Evolutionary conservation across 2,888 invertebrate genomes (phyloP).

Genomic region (Caenorhabditis virilis): DNA sequence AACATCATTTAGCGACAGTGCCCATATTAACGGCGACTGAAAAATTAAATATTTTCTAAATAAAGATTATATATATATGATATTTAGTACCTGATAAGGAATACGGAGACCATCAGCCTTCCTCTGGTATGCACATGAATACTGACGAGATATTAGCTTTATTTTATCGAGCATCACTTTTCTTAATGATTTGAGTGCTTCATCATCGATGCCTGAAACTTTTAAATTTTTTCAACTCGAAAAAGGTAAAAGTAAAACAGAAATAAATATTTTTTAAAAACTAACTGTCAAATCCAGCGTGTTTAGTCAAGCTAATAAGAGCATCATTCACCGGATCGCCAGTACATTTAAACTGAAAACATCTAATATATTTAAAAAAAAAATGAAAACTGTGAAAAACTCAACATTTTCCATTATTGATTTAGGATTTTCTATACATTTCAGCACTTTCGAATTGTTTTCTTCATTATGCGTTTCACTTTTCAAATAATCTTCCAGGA

Average conservation of each 20-base stretch:
- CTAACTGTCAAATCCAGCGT: slow-evolving; percentile 18
- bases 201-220: slow-evolving; percentile 4
- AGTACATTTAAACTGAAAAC: no score
- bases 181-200: slow-evolving; percentile 3
- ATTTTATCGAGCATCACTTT: slow-evolving; percentile 6
- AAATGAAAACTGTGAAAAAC: neutral
- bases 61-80: neutral
- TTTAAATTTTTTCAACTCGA: neutral
- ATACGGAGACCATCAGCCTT: slow-evolving; percentile 17
- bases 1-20: neutral
- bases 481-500: neutral
- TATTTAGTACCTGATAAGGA: slow-evolving; percentile 13
- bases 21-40: slow-evolving; percentile 2
- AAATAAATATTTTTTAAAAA: slow-evolving; percentile 1
- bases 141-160: slow-evolving; percentile 3
- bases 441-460: neutral
- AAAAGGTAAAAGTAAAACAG: neutral
- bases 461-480: neutral
- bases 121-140: slow-evolving; percentile 12
- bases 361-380: no score
- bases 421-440: slow-evolving; percentile 1
- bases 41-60: neutral
- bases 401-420: neutral
- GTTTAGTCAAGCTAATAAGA: neutral
- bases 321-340: neutral